phyloP scores from a whole-genome alignment of 2,888 invertebrate species.

The Eueremaeus valkanovi region DNA sequence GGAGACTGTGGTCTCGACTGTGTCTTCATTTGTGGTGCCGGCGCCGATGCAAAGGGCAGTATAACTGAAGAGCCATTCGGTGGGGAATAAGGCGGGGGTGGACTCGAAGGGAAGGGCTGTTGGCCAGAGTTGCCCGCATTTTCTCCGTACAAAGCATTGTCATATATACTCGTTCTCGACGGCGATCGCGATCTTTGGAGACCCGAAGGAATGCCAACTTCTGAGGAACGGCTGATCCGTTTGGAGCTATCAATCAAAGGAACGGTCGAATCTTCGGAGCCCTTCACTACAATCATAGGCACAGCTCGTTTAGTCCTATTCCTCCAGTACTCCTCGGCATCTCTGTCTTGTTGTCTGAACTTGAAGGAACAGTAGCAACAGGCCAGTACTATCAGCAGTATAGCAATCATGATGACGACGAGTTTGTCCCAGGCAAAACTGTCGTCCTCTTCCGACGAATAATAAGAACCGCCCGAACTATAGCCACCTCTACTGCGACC shows the following conservation, averaged over 20 bases:
- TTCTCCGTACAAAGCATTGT: background rate
- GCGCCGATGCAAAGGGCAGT: background rate
- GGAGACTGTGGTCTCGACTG: background rate
- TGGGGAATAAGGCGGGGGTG: background rate
- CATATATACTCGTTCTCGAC: background rate
- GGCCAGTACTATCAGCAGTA: background rate
- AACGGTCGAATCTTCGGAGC: background rate
- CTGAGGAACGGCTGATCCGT: background rate
- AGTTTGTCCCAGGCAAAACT: background rate
- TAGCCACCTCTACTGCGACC: background rate
- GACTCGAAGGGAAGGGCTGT: background rate
- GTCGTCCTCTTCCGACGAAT: background rate
- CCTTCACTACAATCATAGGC: background rate
- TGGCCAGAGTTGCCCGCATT: background rate
- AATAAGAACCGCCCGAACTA: background rate
- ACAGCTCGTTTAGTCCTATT: background rate
- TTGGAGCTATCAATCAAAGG: background rate
- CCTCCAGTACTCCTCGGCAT: background rate
- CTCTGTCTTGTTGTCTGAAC: constrained; percentile 15
- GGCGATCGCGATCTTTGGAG: background rate
- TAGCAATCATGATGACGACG: background rate
- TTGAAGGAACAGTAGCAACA: constrained; percentile 11
- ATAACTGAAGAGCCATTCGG: background rate
- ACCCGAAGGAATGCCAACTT: background rate
- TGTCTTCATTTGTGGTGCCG: background rate